Conservation (phyloP, 2,113 vertebrate genomes). For the Falco punctatus region DNA sequence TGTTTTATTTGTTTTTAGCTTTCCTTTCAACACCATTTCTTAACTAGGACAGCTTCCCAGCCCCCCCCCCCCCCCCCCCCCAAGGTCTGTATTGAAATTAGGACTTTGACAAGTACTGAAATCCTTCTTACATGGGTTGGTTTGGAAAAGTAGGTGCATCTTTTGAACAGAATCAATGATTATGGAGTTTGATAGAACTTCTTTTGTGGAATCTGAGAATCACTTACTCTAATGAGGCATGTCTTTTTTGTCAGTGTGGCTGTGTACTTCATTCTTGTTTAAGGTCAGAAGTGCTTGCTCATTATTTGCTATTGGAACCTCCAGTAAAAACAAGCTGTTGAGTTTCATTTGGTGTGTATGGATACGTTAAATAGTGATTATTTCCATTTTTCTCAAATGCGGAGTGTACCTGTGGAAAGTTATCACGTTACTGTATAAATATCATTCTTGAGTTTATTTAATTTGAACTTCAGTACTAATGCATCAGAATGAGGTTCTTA, state of each 20-base stretch:
- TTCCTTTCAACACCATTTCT: conserved; percentile 34
- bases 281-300: not conserved
- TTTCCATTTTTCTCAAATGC: not conserved
- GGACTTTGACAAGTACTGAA: not conserved
- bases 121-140: not conserved
- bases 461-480: not conserved
- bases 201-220: not conserved
- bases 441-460: not conserved
- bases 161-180: not conserved
- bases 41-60: conserved; percentile 47
- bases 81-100: conserved; percentile 34
- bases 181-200: not conserved
- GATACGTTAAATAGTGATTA: not conserved
- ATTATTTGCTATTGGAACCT: not conserved
- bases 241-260: not conserved
- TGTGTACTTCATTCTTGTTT: not conserved
- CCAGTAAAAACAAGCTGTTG: not conserved
- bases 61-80: not conserved
- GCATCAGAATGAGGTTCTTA: not conserved
- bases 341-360: not conserved
- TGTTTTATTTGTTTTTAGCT: conserved; percentile 55
- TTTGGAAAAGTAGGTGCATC: not conserved
- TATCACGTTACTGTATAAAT: not conserved
- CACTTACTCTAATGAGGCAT: not conserved
- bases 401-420: not conserved